phyloP scores from a whole-genome alignment of 2,888 invertebrate genomes.

The Chalcosyrphus nemorum region DNA sequence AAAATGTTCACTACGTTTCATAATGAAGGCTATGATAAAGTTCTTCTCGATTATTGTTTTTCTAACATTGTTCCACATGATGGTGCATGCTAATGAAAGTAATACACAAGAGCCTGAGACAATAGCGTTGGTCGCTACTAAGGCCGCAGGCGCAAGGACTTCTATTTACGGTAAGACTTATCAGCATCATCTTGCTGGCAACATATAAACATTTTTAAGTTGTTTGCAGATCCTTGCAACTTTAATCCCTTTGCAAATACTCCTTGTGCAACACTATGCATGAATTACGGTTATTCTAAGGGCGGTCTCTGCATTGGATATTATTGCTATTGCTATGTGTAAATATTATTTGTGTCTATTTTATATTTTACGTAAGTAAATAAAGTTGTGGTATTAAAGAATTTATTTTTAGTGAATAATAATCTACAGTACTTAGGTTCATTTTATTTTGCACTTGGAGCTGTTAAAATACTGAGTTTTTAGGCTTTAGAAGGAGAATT shows the following conservation, averaged over 20 bases:
- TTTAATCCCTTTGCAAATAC: conserved; percentile 14
- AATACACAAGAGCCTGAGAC: neutral
- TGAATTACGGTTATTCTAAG: conserved; percentile 9
- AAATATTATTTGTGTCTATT: neutral
- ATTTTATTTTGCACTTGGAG: too few relatives aligned
- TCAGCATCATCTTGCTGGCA: neutral
- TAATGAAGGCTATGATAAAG: conserved; percentile 21
- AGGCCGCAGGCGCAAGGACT: neutral
- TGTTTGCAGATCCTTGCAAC: conserved; percentile 46
- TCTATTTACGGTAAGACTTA: conserved; percentile 10
- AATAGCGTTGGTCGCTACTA: neutral
- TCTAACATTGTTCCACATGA: neutral
- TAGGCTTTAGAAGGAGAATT: too few relatives aligned
- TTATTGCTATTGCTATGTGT: conserved; percentile 41
- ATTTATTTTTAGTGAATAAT: neutral
- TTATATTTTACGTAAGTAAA: neutral
- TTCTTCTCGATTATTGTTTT: neutral
- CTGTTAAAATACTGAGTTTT: too few relatives aligned
- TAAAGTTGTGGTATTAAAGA: neutral
- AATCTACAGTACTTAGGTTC: too few relatives aligned
- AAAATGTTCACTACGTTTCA: conserved; percentile 4
- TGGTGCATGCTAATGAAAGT: neutral
- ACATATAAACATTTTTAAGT: neutral
- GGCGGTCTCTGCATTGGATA: conserved; percentile 47
- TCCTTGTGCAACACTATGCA: conserved; percentile 5